Conservation (phyloP, 2,113 vertebrate species). For the Rhinichthys klamathensis region DNA sequence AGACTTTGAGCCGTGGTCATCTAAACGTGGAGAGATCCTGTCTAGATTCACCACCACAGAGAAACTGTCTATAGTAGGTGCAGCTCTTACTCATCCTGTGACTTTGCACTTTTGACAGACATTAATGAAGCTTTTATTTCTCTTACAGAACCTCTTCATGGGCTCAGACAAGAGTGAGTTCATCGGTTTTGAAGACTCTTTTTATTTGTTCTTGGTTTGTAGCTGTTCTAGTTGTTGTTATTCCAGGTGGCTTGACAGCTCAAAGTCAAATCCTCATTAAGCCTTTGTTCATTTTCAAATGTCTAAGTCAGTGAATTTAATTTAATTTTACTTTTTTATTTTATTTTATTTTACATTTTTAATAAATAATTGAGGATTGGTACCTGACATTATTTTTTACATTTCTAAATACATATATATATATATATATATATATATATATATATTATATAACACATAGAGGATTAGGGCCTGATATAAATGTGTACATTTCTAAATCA, state of each 20-base stretch:
- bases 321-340: not conserved
- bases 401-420: too few relatives aligned
- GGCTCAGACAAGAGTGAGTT: constrained; percentile 90
- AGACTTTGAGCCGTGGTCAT: constrained; percentile 94
- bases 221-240: not conserved
- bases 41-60: constrained; percentile 95
- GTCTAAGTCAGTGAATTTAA: too few relatives aligned
- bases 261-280: not conserved
- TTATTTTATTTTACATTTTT: not conserved
- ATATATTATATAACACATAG: too few relatives aligned
- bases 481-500: not conserved
- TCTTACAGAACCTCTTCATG: constrained; percentile 90
- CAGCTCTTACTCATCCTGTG: not conserved
- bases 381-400: not conserved
- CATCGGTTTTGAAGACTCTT: not conserved
- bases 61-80: constrained; percentile 94
- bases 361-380: not conserved
- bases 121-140: not conserved
- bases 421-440: too few relatives aligned
- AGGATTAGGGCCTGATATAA: not conserved
- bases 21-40: constrained; percentile 92
- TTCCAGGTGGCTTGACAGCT: not conserved
- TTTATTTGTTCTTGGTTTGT: not conserved
- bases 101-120: not conserved
- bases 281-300: not conserved